A percentile compares a stretch with the other conserved stretches of the same genome.
These are phyloP conservation scores for Coelogynopora nodosa DNA, from an alignment of 2,888 invertebrate genomes.

Conservation along the genomic window DNA sequence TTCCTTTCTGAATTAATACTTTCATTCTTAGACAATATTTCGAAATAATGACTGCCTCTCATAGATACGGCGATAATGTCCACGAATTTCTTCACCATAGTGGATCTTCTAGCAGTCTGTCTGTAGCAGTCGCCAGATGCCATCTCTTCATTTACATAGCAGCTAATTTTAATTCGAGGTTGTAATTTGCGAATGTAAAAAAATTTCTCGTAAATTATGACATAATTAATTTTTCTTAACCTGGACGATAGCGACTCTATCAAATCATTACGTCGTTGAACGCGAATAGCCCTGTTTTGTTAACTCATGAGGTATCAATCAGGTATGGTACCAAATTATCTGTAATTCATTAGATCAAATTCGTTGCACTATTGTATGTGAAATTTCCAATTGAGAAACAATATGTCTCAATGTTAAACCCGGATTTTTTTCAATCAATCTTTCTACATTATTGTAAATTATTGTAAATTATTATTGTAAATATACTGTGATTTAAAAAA, in stretches of 20 bases:
- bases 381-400: background rate
- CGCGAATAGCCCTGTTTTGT: conserved; percentile 1
- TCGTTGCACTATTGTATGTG: conserved; percentile 25
- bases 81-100: conserved; percentile 11
- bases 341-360: background rate
- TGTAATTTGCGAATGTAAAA: conserved; percentile 29
- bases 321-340: conserved; percentile 4
- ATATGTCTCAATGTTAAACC: conserved; percentile 1
- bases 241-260: background rate
- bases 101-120: conserved; percentile 23
- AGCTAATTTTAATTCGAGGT: conserved; percentile 16
- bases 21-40: background rate
- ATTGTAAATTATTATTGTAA: too few relatives aligned
- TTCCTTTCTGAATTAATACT: background rate
- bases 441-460: too few relatives aligned
- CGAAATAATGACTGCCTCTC: conserved; percentile 35
- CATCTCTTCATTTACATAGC: conserved; percentile 9
- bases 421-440: background rate
- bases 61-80: conserved; percentile 25
- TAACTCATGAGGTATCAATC: background rate
- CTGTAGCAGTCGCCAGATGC: background rate
- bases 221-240: background rate
- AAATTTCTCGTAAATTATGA: background rate
- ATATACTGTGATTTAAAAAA: too few relatives aligned
- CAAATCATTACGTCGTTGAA: conserved; percentile 34